Conservation (phyloP, 2,797 vertebrate genomes). For the Esox lucius region DNA sequence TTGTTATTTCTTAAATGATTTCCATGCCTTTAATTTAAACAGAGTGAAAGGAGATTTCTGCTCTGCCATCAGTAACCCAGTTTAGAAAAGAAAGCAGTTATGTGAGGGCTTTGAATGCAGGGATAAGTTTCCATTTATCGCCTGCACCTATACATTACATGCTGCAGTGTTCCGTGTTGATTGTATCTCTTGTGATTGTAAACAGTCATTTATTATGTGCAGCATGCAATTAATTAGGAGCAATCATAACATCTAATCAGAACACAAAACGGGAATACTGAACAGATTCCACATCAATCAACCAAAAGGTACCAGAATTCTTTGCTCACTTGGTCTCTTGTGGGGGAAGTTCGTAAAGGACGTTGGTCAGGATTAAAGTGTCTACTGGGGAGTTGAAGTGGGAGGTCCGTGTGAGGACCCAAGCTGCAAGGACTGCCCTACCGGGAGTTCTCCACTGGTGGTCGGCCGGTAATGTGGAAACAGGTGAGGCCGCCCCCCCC, state of each 20-base stretch:
- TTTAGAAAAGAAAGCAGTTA: constrained; percentile 63
- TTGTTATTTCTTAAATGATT: constrained; percentile 80
- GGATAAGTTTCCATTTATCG: constrained; percentile 67
- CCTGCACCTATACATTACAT: constrained; percentile 43
- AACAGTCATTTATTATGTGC: constrained; percentile 2
- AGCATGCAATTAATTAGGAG: constrained; percentile 45
- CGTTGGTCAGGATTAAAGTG: constrained; percentile 58
- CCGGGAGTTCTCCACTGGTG: constrained; percentile 69
- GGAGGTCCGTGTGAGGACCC: constrained; percentile 18
- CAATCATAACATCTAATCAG: constrained; percentile 33
- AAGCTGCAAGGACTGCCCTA: constrained; percentile 61
- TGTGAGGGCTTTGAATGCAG: constrained; percentile 50
- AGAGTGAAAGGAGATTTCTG: constrained; percentile 66
- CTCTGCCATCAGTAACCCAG: constrained; percentile 68
- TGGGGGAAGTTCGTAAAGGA: constrained; percentile 48
- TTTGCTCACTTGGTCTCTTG: constrained; percentile 25
- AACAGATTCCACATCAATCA: constrained; percentile 37
- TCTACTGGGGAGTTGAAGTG: constrained; percentile 54
- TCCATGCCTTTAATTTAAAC: constrained; percentile 76
- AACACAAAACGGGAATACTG: constrained; percentile 45
- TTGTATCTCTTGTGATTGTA: constrained; percentile 44
- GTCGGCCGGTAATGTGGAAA: constrained; percentile 69
- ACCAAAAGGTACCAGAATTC: constrained; percentile 42
- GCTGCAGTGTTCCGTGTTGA: constrained; percentile 60
- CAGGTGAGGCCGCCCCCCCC: constrained; percentile 71